Evolutionary conservation across 1,140 invertebrate species (phyloP).

Genomic region (Cydia amplana): DNA sequence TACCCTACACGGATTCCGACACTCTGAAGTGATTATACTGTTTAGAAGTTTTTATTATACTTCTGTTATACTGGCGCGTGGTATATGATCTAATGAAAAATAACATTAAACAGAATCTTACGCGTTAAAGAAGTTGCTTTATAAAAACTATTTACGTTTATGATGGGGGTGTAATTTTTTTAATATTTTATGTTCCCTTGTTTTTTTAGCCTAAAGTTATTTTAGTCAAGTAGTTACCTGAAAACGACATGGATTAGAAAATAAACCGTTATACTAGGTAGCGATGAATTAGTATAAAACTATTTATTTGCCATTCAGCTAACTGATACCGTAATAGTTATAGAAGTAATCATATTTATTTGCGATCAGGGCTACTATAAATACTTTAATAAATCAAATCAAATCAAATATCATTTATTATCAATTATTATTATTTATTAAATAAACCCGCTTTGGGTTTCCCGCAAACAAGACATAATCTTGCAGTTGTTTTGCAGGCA

Average conservation of each 20-base stretch:
- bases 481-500: no score
- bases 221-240: not conserved
- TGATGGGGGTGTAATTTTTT: constrained; percentile 39
- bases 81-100: constrained; percentile 54
- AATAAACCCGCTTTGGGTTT: no score
- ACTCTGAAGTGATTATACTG: not conserved
- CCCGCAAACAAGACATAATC: no score
- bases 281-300: no score
- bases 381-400: no score
- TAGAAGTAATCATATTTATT: no score
- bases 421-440: no score
- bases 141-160: constrained; percentile 50
- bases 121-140: constrained; percentile 46
- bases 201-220: not conserved
- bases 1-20: not conserved
- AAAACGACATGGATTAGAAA: not conserved
- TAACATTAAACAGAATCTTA: constrained; percentile 56
- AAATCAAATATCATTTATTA: no score
- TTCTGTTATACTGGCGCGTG: constrained; percentile 50
- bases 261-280: not conserved
- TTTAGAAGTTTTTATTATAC: not conserved
- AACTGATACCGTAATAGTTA: no score
- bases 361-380: no score
- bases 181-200: constrained; percentile 36
- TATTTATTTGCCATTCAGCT: no score